Evolutionary conservation across 2,113 vertebrate species (phyloP).

Genomic region (Talpa occidentalis): DNA sequence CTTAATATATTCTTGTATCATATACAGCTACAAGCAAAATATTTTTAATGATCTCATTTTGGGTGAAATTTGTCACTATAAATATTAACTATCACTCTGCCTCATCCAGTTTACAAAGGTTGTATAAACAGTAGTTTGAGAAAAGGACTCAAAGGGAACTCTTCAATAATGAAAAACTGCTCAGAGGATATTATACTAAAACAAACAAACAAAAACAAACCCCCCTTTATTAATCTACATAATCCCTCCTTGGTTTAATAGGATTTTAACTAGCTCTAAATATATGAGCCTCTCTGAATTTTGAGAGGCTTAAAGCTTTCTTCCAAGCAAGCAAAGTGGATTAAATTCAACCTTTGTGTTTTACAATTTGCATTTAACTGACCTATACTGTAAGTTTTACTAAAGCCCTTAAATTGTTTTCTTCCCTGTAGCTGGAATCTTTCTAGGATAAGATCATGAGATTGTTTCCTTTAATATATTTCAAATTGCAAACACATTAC

Average conservation of each 20-base stretch:
- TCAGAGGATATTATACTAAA: constrained; percentile 59
- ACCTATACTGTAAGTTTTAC: constrained; percentile 54
- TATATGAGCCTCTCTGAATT: constrained; percentile 68
- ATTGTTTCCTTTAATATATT: constrained; percentile 67
- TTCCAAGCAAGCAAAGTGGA: constrained; percentile 73
- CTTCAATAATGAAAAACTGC: constrained; percentile 44
- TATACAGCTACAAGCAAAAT: constrained; percentile 63
- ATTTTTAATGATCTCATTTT: constrained; percentile 72
- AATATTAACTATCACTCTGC: constrained; percentile 58
- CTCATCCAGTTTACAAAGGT: not conserved
- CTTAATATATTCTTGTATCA: constrained; percentile 79
- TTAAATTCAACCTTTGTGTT: constrained; percentile 78
- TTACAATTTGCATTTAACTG: constrained; percentile 75
- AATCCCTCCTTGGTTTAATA: constrained; percentile 77
- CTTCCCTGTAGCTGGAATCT: constrained; percentile 9
- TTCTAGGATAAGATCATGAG: constrained; percentile 57
- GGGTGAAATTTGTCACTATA: constrained; percentile 71
- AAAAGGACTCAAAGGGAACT: not conserved
- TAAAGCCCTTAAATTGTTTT: constrained; percentile 63
- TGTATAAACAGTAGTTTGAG: not conserved
- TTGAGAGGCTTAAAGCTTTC: constrained; percentile 74
- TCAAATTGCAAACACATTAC: constrained; percentile 55
- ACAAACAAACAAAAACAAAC: constrained; percentile 61
- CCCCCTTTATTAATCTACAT: constrained; percentile 70
- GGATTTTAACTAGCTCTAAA: constrained; percentile 71